Base-by-base conservation (phyloP, 2,797 vertebrate genomes). In the Aulostomus chinensis region DNA sequence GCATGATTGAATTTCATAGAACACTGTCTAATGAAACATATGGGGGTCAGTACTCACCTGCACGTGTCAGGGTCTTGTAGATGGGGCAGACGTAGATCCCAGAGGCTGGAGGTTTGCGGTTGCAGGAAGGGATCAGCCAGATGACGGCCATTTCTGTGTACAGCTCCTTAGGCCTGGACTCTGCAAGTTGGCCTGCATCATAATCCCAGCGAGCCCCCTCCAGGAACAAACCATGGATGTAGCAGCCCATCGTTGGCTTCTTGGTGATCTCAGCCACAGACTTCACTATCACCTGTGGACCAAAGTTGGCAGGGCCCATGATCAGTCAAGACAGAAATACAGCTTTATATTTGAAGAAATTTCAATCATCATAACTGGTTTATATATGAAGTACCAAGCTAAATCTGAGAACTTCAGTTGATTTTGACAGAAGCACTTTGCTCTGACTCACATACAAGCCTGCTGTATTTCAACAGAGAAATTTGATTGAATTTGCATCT, bases 31-130 rank as follows among this genome's bases (percentile, higher is more conserved):
- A 47, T 36, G 5, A 3, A 14, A 24, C 4, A 40, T 20, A 40
- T 12, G 13, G n/a, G n/a, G n/a, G n/a, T n/a, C n/a, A n/a, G n/a
- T 14, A 61, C 87, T 15, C 80, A 98, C 94, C 95, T 58, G 94
- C 94, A 0, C 93, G 89, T 18, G 92, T 93, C 36, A 95, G 91
- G 0, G 95, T 98, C 84, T 96, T 97, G 24, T 97, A 97, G 84
- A 97, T 92, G 17, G 94, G 94, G 71, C 95, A 96, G 16, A 95
- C 2, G 43, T 96, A 98, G 79, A 90, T 68, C 58, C 90, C 83
- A 0, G 84, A 83, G 14, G 68, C 16, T 0, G 88, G 86, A 3
- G 78, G 40, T 58, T 83, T 91, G 68, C 88, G 88, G 64, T 92
- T 81, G 21, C 92, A 40, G 4, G 80, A 74, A 0, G 96, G 95